Evolutionary conservation across 1,140 invertebrate species (phyloP), one percentile per base, ranked within the genome.

Genomic region (Charaxes varanes): DNA sequence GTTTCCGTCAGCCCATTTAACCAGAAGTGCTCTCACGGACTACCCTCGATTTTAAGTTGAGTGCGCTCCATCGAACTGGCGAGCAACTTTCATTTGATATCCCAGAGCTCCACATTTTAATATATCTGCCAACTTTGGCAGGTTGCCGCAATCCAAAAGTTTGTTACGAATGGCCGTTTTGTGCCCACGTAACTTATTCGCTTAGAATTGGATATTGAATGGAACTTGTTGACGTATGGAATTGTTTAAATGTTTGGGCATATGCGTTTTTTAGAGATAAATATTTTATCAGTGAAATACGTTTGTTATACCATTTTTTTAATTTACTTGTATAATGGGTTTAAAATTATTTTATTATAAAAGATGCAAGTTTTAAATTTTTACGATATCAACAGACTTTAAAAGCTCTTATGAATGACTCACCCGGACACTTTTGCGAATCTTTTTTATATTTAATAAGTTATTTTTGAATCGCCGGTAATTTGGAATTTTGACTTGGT

Each of bases 1-100:
- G 49, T 72, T 74, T 61, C 59, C 52, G 54, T 32, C 54, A 55
- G 53, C 58, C 65, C 63, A 71, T 69, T 77, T 54, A 60, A 51
- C 35, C 41, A 41, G 33, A 46, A 66, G 65, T 61, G 57, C 63
- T 60, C 68, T 78, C 44, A 50, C 33, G 47, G 51, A 57, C 53
- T 65, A 69, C 61, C 61, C 61, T 63, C 46, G 41, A 71, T 70
- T 62, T 67, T 58, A 41, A 55, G 48, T 57, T 47, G 61, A 62
- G 53, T 57, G 44, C 41, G 52, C 46, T 60, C 61, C 65, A 52
- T 66, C 58, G 47, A 49, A 43, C 52, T 24, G 34, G 36, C 32
- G 53, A 38, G 50, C 35, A 38, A 62, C 33, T 54, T 52, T 52
- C 48, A 55, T 52, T 52, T 36, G 44, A 52, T 46, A 50, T 57